Base-by-base conservation (phyloP, 2,888 invertebrate genomes). In the Drepana falcataria region DNA sequence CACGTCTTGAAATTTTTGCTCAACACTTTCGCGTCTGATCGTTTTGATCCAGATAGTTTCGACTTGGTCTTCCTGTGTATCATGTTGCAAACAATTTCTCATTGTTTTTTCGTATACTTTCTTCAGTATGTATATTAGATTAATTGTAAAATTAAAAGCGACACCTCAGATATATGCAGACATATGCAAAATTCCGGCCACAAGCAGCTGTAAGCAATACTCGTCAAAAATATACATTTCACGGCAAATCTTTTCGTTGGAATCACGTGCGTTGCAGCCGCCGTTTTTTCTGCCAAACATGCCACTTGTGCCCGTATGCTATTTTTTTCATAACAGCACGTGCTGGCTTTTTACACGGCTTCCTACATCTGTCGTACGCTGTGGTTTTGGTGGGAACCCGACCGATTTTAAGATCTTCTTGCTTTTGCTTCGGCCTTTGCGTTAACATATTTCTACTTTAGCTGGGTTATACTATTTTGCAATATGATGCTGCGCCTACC, bases 321-420 rank as follows among this genome's bases (percentile, higher is more conserved):
- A 81, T 85, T 88, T 91, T 87, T 88, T 87, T 82, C 63, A 61
- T 60, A 40, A 49, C 35, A 79, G 87, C 90, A 87, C 89, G 89
- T 83, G 89, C 89, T 81, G 53, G 54, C 70, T 88, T 88, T 88
- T 87, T 89, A 75, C 78, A 69, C 55, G 78, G 81, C 79, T 86
- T 86, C 84, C 85, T 81, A 75, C 90, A 91, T 87, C 90, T 91
- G 90, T 86, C 87, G 78, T 54, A 88, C 86, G 86, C 87, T 88
- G 89, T 84, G 85, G 82, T 87, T 87, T 86, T 81, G 62, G 75
- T 63, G 49, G 60, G 58, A 73, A 78, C 61, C 65, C 76, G 66
- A 49, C 68, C 54, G 62, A 77, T 65, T 78, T 68, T 4, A 63
- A 68, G 69, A 65, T 52, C 5, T 37, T 34, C 54, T 40, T 35